Percentiles rank a stretch among this genome's conserved stretches.
phyloP scores from a whole-genome alignment of 2,888 invertebrate genomes.

The Hedychridium roseum region DNA sequence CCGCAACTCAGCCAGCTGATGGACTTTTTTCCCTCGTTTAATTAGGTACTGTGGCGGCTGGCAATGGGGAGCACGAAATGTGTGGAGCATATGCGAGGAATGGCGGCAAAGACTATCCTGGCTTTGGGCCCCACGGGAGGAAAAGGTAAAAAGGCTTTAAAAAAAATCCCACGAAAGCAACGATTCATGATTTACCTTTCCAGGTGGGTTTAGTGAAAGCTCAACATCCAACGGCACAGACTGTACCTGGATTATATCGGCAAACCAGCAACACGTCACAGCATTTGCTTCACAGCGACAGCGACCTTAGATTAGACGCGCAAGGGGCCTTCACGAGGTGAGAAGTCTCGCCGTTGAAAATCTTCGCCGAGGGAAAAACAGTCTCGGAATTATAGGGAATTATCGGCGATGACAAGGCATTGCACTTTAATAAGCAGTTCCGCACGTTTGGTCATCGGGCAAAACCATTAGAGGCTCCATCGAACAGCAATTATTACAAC shows the following conservation, averaged over 20 bases:
- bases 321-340: conserved; percentile 61
- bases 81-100: conserved; percentile 59
- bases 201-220: conserved; percentile 61
- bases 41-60: conserved; percentile 49
- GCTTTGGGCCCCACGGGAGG: conserved; percentile 61
- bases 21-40: conserved; percentile 3
- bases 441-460: conserved; percentile 18
- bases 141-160: conserved; percentile 47
- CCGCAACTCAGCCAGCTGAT: no score
- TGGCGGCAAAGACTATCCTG: conserved; percentile 59
- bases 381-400: no score
- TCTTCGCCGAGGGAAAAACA: no score
- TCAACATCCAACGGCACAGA: conserved; percentile 59
- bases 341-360: conserved; percentile 7
- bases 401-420: no score
- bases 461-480: conserved; percentile 16
- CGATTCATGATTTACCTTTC: no score
- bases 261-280: conserved; percentile 54
- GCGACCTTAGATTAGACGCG: conserved; percentile 57
- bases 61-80: conserved; percentile 55
- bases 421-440: conserved; percentile 11
- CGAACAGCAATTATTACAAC: conserved; percentile 6
- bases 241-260: conserved; percentile 56
- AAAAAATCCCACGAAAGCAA: no score
- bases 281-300: conserved; percentile 58